Evolutionary conservation across 2,797 vertebrate species (phyloP).

Genomic region (Tragelaphus eurycerus): DNA sequence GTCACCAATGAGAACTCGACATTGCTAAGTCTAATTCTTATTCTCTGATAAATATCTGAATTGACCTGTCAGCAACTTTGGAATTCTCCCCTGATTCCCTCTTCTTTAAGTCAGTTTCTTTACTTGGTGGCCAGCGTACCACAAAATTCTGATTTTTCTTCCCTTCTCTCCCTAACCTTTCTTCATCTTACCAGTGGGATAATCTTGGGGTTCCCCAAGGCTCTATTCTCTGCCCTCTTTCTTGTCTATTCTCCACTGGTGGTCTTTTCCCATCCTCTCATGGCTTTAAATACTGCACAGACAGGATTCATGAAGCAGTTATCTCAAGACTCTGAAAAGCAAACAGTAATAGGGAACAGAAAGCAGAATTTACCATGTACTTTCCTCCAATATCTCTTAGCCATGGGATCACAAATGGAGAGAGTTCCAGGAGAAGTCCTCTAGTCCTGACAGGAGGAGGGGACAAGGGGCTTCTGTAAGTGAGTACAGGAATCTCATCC

Average conservation of each 20-base stretch:
- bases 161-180: not conserved
- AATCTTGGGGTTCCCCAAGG: too few relatives aligned
- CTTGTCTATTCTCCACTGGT: not conserved
- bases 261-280: not conserved
- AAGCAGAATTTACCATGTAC: not conserved
- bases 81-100: not conserved
- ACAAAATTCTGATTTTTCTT: not conserved
- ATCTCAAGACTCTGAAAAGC: not conserved
- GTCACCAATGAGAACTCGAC: not conserved
- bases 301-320: not conserved
- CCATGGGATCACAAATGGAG: not conserved
- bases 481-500: not conserved
- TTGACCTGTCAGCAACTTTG: not conserved
- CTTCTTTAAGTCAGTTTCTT: not conserved
- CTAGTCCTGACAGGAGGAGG: not conserved
- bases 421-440: not conserved
- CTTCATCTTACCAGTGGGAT: not conserved
- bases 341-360: not conserved
- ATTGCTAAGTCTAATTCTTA: not conserved
- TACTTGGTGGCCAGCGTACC: not conserved
- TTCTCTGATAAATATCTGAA: not conserved
- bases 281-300: not conserved
- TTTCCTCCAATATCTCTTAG: not conserved
- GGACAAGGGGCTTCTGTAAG: not conserved
- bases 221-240: rapidly evolving